Evolutionary conservation across 30 jellyfish, hydroid and myxozoan genomes (phyloP).

Genomic region (Mastigias papua): DNA sequence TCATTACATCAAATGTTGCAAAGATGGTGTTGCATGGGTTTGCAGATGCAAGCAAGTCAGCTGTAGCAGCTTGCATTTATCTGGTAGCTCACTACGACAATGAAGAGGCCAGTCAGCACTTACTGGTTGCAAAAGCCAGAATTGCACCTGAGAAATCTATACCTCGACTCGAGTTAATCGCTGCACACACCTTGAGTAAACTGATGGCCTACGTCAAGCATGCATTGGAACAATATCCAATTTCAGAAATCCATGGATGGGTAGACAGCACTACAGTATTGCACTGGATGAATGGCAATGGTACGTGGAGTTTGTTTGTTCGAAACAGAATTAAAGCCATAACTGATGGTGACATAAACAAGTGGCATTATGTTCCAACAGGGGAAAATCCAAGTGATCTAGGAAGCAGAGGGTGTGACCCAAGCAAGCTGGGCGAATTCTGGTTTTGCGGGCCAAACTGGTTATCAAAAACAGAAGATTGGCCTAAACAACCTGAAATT

Average conservation of each 20-base stretch:
- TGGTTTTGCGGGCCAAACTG: conserved; percentile 64
- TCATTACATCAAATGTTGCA: conserved; percentile 25
- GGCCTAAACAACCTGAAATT: conserved; percentile 35
- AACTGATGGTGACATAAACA: background rate
- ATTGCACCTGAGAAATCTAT: conserved; percentile 45
- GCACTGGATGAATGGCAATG: conserved; percentile 61
- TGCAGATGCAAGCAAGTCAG: conserved; percentile 49
- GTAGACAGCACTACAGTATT: conserved; percentile 74
- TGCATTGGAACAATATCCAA: conserved; percentile 9
- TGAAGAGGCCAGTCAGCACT: conserved; percentile 45
- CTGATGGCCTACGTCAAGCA: conserved; percentile 18
- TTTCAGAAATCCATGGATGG: conserved; percentile 43
- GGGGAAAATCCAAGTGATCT: conserved; percentile 55
- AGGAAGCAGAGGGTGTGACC: conserved; percentile 42
- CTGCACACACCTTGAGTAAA: conserved; percentile 57
- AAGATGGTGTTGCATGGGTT: conserved; percentile 63
- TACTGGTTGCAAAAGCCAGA: conserved; percentile 63
- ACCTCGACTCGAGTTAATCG: conserved; percentile 75
- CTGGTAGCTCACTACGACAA: conserved; percentile 24
- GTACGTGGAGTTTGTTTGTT: conserved; percentile 33
- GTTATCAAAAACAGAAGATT: conserved; percentile 10
- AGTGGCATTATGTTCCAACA: conserved; percentile 64
- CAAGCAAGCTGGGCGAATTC: background rate
- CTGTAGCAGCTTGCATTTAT: conserved; percentile 51
- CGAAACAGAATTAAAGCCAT: conserved; percentile 34